These are phyloP conservation scores for Acropternis orthonyx DNA, from an alignment of 2,797 vertebrate genomes.

Conservation along the genomic window DNA sequence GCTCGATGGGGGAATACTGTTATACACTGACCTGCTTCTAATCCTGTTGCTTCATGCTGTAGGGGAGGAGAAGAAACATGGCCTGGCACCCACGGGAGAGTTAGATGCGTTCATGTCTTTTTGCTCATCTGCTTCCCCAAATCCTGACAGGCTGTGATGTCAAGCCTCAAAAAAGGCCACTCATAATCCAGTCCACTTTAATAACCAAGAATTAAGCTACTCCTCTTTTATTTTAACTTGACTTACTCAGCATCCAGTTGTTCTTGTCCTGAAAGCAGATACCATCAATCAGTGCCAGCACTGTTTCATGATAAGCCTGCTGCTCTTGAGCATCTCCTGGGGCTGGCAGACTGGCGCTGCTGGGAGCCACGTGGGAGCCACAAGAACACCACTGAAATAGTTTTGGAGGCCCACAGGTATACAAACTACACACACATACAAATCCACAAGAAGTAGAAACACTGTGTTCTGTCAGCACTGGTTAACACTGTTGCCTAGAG, in stretches of 20 bases:
- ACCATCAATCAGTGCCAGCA: neutral
- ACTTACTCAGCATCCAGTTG: neutral
- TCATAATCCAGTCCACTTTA: neutral
- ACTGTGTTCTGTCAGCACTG: neutral
- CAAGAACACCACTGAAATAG: neutral
- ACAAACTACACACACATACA: neutral
- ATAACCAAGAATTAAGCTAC: neutral
- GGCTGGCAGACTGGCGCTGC: neutral
- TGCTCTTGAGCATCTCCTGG: neutral
- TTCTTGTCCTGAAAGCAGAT: neutral
- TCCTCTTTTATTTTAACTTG: neutral
- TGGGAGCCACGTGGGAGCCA: neutral
- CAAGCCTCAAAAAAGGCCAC: neutral
- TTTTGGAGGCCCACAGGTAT: neutral
- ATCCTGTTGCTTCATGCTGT: neutral
- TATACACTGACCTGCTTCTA: neutral
- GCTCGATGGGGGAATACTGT: neutral
- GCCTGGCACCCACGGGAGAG: neutral
- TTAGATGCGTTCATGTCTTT: neutral
- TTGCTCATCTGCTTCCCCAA: neutral
- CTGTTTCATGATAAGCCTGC: neutral
- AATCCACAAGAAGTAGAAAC: neutral
- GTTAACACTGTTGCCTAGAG: conserved; percentile 42
- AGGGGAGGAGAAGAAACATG: neutral
- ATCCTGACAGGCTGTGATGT: neutral